These are phyloP conservation scores for Malurus melanocephalus DNA, from an alignment of 2,113 vertebrate genomes.

Conservation along the genomic window DNA sequence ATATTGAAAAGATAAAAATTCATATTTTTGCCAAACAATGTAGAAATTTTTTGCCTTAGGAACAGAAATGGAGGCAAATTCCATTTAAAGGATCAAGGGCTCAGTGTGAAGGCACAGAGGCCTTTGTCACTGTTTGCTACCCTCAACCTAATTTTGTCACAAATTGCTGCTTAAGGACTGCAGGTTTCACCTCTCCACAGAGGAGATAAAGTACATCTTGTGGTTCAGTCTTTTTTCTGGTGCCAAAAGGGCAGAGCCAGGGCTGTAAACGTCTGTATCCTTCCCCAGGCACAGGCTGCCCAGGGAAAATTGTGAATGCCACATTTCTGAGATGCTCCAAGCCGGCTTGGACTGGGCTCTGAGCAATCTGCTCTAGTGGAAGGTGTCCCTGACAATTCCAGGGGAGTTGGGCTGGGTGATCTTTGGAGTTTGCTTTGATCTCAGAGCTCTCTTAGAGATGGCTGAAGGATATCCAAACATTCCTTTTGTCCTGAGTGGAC, in stretches of 20 bases:
- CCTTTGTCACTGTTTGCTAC: neutral
- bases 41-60: rapidly evolving
- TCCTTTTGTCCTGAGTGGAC: neutral
- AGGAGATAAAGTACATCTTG: neutral
- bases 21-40: neutral
- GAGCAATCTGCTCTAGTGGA: neutral
- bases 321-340: neutral
- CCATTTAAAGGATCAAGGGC: neutral
- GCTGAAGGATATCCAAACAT: neutral
- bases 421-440: neutral
- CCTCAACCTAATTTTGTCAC: neutral
- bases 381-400: neutral
- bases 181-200: neutral
- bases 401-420: neutral
- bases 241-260: neutral
- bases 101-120: neutral
- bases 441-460: neutral
- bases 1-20: neutral
- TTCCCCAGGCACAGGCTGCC: neutral
- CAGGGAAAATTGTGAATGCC: neutral
- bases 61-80: neutral
- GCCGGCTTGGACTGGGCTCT: neutral
- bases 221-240: neutral
- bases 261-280: neutral
- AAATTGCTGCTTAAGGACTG: neutral